Base-by-base conservation (phyloP, 2,797 vertebrate species). In the Apogon hyalosoma region DNA sequence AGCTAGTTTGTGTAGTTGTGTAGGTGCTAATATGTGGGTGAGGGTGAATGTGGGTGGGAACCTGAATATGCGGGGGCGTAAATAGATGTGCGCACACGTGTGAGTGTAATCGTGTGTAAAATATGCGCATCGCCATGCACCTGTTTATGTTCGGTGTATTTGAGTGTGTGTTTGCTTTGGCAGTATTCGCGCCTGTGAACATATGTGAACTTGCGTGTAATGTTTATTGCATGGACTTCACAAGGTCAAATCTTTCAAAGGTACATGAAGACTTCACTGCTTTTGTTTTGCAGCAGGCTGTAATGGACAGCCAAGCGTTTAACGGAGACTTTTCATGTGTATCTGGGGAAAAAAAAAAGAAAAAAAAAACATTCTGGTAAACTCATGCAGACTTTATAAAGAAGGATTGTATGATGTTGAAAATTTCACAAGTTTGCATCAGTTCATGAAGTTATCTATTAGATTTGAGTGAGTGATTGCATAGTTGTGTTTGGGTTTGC, bases 1-100 rank as follows among this genome's bases (percentile, higher is more conserved):
- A 84, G 77, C 79, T 80, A 81, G 80, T 77, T 87, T 74, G 66
- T 81, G 86, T 82, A 74, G 74, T 73, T 80, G 77, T 90, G 81
- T 66, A 77, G 53, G 73, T 63, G 63, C 52, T 77, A 55, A 80
- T 60, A 61, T 73, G 86, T 80, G 68, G 55, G 68, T 64, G 61
- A 51, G 42, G 48, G 69, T 70, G 75, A 71, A 63, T 33, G 67
- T 70, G 74, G 57, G 77, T 68, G 67, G 75, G 38, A 68, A 71
- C 55, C 36, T 61, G 33, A 78, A 72, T 73, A 60, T 53, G 58
- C 50, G 61, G 71, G 68, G 53, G 68, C 6, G 48, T 71, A 41
- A 75, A 79, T 70, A 66, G 70, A 50, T 61, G 64, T 58, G 72
- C 65, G 73, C 52, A 39, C 36, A 14, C 11, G 33, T 40, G 31